Evolutionary conservation across 1,140 invertebrate genomes (phyloP).

Genomic region (Penaeus japonicus): DNA sequence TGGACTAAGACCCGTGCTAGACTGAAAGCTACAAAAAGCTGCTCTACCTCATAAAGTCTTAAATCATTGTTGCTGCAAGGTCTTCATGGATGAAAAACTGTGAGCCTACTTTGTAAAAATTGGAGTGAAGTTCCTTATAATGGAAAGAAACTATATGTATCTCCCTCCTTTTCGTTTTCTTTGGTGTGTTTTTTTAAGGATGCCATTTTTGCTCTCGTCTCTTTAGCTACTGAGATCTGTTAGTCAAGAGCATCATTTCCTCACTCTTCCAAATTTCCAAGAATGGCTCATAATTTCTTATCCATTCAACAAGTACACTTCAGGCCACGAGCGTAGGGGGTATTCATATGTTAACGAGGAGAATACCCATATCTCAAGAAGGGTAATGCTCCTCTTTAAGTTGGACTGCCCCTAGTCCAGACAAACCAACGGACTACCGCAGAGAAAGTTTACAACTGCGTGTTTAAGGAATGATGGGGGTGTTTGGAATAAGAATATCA

Average conservation of each 20-base stretch:
- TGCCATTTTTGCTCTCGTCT: neutral
- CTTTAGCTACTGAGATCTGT: neutral
- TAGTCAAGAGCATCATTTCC: too few species aligned
- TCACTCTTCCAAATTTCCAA: neutral
- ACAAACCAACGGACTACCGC: slow-evolving; percentile 43
- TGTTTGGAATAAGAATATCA: slow-evolving; percentile 45
- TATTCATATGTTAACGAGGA: neutral
- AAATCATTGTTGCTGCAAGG: slow-evolving; percentile 35
- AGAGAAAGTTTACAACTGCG: slow-evolving; percentile 31
- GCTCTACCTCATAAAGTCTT: slow-evolving; percentile 39
- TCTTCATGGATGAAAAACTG: neutral
- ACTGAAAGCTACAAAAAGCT: slow-evolving; percentile 42
- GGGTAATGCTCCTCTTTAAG: neutral
- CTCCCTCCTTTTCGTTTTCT: too few species aligned
- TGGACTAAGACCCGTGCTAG: slow-evolving; percentile 38
- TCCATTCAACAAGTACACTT: slow-evolving; percentile 47
- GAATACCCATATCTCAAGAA: neutral
- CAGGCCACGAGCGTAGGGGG: slow-evolving; percentile 40
- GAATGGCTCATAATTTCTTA: slow-evolving; percentile 19
- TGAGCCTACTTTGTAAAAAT: too few species aligned
- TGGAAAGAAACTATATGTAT: too few species aligned
- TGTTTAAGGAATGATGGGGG: slow-evolving; percentile 50
- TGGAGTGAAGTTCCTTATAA: too few species aligned
- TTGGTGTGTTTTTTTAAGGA: too few species aligned
- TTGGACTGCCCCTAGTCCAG: slow-evolving; percentile 36